Base-by-base conservation (phyloP, 2,113 vertebrate species). In the Peromyscus leucopus region DNA sequence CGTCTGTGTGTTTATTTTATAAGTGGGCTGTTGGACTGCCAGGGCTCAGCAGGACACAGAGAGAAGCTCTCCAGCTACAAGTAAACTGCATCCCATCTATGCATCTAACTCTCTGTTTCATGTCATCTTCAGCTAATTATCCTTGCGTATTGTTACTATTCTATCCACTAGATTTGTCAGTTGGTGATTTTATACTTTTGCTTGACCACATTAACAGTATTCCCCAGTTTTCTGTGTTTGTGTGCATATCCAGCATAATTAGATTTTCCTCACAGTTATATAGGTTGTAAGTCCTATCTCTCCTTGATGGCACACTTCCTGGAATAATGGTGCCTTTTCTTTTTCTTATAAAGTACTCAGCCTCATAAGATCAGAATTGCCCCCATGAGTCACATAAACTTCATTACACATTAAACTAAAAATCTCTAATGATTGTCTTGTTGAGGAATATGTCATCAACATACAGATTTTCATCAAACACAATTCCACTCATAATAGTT, bases 241-340 rank as follows among this genome's bases (percentile, higher is more conserved):
- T 59, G 67, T 28, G 15, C 0, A 79, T 51, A 61, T 46, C 19
- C 5, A 82, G 10, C 5, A 78, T 11, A 86, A 10, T 39, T 36
- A 2, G 61, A 82, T 42, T 69, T 94, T 57, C 61, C 51, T 59
- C 72, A 46, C 9, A 33, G 0, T 5, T 90, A 42, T 65, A 9
- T n/a, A 78, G 6, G 31, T 8, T 48, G 2, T 2, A 78, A 92
- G 7, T 36, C 59, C 19, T 22, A 13, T 39, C 17, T 33, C 7
- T n/a, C 4, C 42, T 15, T 59, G 26, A 3, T 11, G 61, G 28
- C 7, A 26, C 5, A 55, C 1, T n/a, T 46, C 0, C 2, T 42
- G 1, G 55, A 17, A 0, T 51, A 2, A 59, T 61, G 22, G 22
- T 22, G 4, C 6, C 33, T 11, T 59, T 71, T 79, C 7, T 3